phyloP scores from a whole-genome alignment of 2,888 invertebrate genomes.

The Hemicrepidius hirtus region DNA sequence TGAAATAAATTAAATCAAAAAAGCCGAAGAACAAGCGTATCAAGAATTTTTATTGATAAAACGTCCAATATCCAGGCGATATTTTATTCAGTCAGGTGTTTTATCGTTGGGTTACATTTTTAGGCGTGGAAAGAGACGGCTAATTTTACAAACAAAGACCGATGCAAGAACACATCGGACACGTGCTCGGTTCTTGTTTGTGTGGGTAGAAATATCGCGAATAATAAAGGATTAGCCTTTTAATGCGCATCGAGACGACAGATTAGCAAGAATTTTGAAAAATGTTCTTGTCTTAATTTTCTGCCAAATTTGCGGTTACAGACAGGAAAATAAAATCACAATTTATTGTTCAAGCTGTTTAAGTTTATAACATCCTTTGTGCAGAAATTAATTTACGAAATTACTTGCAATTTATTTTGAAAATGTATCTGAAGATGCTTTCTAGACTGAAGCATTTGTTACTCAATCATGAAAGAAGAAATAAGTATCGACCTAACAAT shows the following conservation, averaged over 20 bases:
- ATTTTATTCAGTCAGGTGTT: slow-evolving; percentile 40
- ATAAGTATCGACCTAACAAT: too few relatives aligned
- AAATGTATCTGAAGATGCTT: background rate
- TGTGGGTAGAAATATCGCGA: slow-evolving; percentile 38
- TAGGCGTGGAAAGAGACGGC: slow-evolving; percentile 33
- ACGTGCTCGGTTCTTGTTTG: slow-evolving; percentile 43
- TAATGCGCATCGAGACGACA: slow-evolving; percentile 25
- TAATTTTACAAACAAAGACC: slow-evolving; percentile 31
- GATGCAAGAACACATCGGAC: slow-evolving; percentile 29
- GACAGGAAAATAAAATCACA: slow-evolving; percentile 7
- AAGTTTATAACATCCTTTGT: slow-evolving; percentile 7
- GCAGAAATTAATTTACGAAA: too few relatives aligned
- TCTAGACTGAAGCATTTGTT: background rate
- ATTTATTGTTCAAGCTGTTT: slow-evolving; percentile 9
- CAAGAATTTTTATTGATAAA: slow-evolving; percentile 45
- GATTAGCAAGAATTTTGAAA: slow-evolving; percentile 22
- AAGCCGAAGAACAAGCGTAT: slow-evolving; percentile 26
- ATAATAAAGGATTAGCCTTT: slow-evolving; percentile 24
- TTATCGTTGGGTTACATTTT: slow-evolving; percentile 39
- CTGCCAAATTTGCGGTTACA: slow-evolving; percentile 18
- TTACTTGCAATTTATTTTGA: too few relatives aligned
- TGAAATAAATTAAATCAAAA: slow-evolving; percentile 39
- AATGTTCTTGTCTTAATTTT: slow-evolving; percentile 20
- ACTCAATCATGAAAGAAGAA: too few relatives aligned
- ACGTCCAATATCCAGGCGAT: slow-evolving; percentile 38